A percentile compares a stretch with the other conserved stretches of the same genome.
These are phyloP conservation scores for Melipona bicolor DNA, from an alignment of 2,888 invertebrate genomes.

Conservation along the genomic window DNA sequence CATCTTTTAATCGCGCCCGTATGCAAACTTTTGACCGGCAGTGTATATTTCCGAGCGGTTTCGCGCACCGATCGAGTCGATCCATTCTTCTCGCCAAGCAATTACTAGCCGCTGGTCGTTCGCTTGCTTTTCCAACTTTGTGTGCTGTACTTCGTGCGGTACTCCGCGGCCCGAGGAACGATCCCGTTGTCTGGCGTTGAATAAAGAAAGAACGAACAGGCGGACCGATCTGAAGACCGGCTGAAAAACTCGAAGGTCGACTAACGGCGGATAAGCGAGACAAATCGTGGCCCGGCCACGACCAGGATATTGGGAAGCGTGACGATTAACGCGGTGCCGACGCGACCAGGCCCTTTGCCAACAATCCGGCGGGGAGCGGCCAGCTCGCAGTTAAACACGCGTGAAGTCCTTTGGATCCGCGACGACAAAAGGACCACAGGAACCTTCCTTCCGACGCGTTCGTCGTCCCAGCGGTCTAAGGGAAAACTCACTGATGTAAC, in stretches of 20 bases:
- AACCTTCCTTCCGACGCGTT: neutral
- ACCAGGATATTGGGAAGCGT: slow-evolving; percentile 59
- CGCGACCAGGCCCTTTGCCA: slow-evolving; percentile 17
- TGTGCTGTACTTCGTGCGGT: too few relatives aligned
- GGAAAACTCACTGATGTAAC: neutral
- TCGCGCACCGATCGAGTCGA: slow-evolving; percentile 16
- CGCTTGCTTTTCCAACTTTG: neutral
- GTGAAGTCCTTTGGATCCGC: slow-evolving; percentile 62
- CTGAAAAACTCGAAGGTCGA: slow-evolving; percentile 55
- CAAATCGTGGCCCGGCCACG: slow-evolving; percentile 58
- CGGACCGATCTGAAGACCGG: neutral
- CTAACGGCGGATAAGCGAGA: slow-evolving; percentile 62
- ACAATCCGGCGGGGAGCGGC: slow-evolving; percentile 24
- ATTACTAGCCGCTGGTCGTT: slow-evolving; percentile 7
- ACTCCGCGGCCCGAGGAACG: neutral
- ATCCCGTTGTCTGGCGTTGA: slow-evolving; percentile 21
- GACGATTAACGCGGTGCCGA: slow-evolving; percentile 56
- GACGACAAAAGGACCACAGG: slow-evolving; percentile 51
- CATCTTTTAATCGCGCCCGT: too few relatives aligned
- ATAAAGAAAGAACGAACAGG: neutral
- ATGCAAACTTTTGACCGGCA: neutral
- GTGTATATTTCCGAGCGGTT: slow-evolving; percentile 4
- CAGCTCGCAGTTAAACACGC: slow-evolving; percentile 54
- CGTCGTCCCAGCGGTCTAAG: neutral
- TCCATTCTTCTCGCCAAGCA: slow-evolving; percentile 35